Percentiles rank a stretch among this genome's conserved stretches.
Evolutionary conservation across 2,888 invertebrate species (phyloP).

Genomic region (Scrobipalpa costella): DNA sequence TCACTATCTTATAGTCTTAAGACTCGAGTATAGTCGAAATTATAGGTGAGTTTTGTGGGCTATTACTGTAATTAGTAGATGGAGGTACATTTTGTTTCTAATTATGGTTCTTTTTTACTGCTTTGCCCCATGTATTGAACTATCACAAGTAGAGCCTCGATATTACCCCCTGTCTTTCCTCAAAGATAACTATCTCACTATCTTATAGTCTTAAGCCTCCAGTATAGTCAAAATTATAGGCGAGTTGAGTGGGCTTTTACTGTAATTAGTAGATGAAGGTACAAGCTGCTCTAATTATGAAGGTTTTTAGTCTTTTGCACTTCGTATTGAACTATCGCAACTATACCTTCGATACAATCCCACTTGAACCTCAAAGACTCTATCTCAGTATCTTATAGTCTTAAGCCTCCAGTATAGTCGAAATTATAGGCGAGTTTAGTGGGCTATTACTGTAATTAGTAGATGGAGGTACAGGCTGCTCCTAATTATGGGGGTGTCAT

Average conservation of each 20-base stretch:
- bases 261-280: too few species aligned
- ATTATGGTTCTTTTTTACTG: too few species aligned
- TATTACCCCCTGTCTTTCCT: background rate
- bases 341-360: background rate
- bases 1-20: background rate
- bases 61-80: too few species aligned
- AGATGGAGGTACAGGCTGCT: constrained; percentile 62
- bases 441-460: constrained; percentile 78
- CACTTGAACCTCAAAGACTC: background rate
- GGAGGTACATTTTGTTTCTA: constrained; percentile 7
- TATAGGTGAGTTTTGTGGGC: too few species aligned
- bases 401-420: constrained; percentile 40
- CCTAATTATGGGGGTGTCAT: constrained; percentile 79
- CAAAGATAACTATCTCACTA: background rate
- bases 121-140: too few species aligned
- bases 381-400: background rate
- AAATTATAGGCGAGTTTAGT: constrained; percentile 75
- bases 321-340: too few species aligned
- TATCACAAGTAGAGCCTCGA: background rate
- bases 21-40: too few species aligned
- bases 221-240: too few species aligned
- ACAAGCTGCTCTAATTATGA: constrained; percentile 38
- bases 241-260: too few species aligned
- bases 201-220: background rate
- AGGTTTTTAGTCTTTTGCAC: constrained; percentile 26